phyloP scores from a whole-genome alignment of 2,888 invertebrate genomes.

The Drosophila austrosaltans region DNA sequence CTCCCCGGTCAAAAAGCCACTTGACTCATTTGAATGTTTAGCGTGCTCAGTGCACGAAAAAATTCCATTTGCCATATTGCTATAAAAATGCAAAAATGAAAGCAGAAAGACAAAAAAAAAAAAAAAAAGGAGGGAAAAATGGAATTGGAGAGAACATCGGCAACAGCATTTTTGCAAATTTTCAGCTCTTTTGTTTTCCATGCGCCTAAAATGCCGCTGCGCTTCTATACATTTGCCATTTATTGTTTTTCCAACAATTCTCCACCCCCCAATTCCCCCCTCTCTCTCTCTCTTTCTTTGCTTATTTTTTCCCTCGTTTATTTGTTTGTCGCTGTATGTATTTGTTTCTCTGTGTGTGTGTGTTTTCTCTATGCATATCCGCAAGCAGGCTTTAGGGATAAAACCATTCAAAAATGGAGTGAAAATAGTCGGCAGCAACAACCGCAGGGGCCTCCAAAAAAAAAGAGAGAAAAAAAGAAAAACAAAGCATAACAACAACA shows the following conservation, averaged over 20 bases:
- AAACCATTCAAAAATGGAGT: constrained; percentile 73
- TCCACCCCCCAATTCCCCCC: constrained; percentile 5
- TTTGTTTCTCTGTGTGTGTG: constrained; percentile 39
- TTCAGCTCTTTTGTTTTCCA: constrained; percentile 65
- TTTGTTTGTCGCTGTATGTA: constrained; percentile 1
- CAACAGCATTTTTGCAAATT: constrained; percentile 63
- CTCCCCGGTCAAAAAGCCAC: constrained; percentile 55
- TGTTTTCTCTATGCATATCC: constrained; percentile 64
- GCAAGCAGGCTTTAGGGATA: constrained; percentile 77
- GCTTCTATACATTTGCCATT: constrained; percentile 69
- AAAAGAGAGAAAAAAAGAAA: constrained; percentile 29
- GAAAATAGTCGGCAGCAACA: constrained; percentile 66
- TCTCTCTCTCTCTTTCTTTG: neutral
- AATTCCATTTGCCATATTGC: constrained; percentile 75
- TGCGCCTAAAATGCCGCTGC: constrained; percentile 72
- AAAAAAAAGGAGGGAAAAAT: constrained; percentile 28
- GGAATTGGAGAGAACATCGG: constrained; percentile 1
- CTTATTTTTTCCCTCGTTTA: constrained; percentile 21
- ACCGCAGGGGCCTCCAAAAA: constrained; percentile 9
- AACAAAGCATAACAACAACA: constrained; percentile 28
- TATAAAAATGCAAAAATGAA: constrained; percentile 64
- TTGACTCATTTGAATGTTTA: constrained; percentile 72
- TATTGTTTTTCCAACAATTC: constrained; percentile 74
- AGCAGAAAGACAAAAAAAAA: neutral
- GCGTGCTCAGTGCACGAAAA: constrained; percentile 50